Base-by-base conservation (phyloP, 2,113 vertebrate species). In the Arenaria interpres region DNA sequence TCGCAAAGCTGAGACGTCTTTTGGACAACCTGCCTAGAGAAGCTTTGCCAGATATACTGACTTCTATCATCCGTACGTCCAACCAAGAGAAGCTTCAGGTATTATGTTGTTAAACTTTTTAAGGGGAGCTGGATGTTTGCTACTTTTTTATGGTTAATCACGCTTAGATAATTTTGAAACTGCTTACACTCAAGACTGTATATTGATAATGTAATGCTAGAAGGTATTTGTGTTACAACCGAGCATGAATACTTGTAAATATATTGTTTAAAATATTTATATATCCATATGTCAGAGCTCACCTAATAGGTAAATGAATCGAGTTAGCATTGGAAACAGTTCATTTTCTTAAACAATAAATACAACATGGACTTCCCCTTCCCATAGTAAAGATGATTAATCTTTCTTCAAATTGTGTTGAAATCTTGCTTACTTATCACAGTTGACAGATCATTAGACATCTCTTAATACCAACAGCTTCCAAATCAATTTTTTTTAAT, bases 31-130 rank as follows among this genome's bases (percentile, higher is more conserved):
- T 99, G 60, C 99, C 99, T 14, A 98, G 98, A 74, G 99, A 99
- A 96, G 99, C 99, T 14, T 97, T 99, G 14, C 99, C 99, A 7
- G 99, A 99, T 54, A 98, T 99, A 39, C 97, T 99, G 32, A 99
- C 99, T 10, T 99, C 99, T 2, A 99, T 99, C 97, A 99, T 99
- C 91, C 99, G 99, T 80, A 99, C 99, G 15, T 99, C 98, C 94
- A 99, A 99, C 98, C 98, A 99, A 75, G 99, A 99, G 96, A 99
- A 99, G 78, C 98, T 99, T 12, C 99, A 99, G 99, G 99, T 99
- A 96, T n/a, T 7, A 4, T 18, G 6, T 41, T 28, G 64, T 33
- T 72, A 51, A 53, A 21, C 3, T 6, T 6, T 12, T 4, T 17
- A 32, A 28, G 69, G 35, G 8, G 21, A 15, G 2, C n/a, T 59